Evolutionary conservation across 2,113 vertebrate species (phyloP), one percentile per base, ranked within the genome.

Genomic region (Anolis carolinensis): DNA sequence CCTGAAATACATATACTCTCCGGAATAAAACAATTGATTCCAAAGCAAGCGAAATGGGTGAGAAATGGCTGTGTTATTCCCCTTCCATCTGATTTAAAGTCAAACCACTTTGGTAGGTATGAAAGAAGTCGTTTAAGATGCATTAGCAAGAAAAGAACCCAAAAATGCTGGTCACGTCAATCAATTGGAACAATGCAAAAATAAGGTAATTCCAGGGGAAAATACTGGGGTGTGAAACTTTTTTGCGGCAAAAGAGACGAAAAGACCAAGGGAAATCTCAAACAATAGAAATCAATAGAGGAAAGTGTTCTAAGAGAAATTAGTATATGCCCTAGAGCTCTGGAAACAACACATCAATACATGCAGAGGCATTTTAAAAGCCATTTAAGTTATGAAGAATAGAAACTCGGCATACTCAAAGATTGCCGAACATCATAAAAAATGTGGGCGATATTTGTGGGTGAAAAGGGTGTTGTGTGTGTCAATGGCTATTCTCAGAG

Each of bases 271-370:
- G 59, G 55, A 86, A 84, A 85, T 2, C 71, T 93, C 55, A 87
- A 91, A 92, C 5, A 2, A 75, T 83, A 78, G 23, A 85, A 91
- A 95, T 95, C 88, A 90, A 93, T 88, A 92, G 85, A 82, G 88
- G 89, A 86, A 91, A 84, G 63, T 44, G 68, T 93, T 94, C 87
- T 39, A 63, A 88, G 86, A 93, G 83, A 90, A 94, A 95, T 92
- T 91, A 93, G 89, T 86, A 72, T 68, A 68, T 79, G 85, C 89
- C 92, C 0, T 16, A 90, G 91, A 93, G 92, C 87, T 88, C 1
- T 59, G 77, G 87, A 82, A 91, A 81, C 84, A 84, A 84, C 70
- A 67, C 39, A 83, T 71, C 68, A 84, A 88, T 80, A 90, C 86
- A 55, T 76, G 82, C 78, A 9, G 23, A 78, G 74, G 82, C 86